These are phyloP conservation scores for Peribatodes rhomboidaria DNA, from an alignment of 2,888 invertebrate species.

Conservation along the genomic window DNA sequence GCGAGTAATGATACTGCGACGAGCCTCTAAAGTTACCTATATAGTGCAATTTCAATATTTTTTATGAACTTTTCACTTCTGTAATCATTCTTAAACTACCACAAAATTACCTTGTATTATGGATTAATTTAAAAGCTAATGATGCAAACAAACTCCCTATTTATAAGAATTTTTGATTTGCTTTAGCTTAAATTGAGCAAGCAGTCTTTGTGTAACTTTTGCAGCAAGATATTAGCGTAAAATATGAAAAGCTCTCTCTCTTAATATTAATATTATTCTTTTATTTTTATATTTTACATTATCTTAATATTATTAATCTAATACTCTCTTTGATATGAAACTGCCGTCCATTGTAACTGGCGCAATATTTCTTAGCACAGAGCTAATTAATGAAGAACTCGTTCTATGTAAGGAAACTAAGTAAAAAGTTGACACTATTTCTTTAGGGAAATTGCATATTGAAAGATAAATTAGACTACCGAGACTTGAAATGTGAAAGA, in stretches of 20 bases:
- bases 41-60: no score
- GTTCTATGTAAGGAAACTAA: constrained; percentile 9
- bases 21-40: no score
- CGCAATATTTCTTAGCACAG: constrained; percentile 11
- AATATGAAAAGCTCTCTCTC: constrained; percentile 13
- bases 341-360: not conserved
- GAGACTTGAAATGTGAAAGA: not conserved
- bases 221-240: constrained; percentile 20
- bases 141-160: no score
- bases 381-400: constrained; percentile 24
- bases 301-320: no score
- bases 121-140: no score
- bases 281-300: no score
- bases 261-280: no score
- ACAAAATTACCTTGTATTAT: no score
- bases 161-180: no score
- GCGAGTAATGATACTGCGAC: no score
- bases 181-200: not conserved
- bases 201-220: not conserved
- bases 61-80: no score
- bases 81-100: no score
- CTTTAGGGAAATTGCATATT: not conserved
- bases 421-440: not conserved
- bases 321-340: constrained; percentile 15
- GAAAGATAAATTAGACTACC: constrained; percentile 12